A percentile compares a stretch with the other conserved stretches of the same genome.
Conservation (phyloP, 2,888 invertebrate genomes). For the Nemoura dubitans region DNA sequence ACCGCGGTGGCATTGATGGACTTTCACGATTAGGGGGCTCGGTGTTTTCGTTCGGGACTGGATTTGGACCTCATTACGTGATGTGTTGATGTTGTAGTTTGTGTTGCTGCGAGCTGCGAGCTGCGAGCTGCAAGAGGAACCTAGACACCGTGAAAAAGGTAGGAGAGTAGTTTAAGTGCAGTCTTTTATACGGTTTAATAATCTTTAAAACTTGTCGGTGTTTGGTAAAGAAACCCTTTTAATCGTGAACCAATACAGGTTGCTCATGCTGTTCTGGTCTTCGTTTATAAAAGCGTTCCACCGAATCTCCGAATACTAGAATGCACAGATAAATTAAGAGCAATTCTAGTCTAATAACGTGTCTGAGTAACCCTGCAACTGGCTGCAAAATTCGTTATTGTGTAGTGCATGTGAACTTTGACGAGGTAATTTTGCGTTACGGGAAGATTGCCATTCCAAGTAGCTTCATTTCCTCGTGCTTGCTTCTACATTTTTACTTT, state of each 20-base stretch:
- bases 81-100: background rate
- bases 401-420: background rate
- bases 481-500: too few relatives aligned
- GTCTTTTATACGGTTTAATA: slow-evolving; percentile 12
- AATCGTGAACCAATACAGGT: slow-evolving; percentile 12
- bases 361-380: background rate
- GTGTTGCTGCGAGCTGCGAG: background rate
- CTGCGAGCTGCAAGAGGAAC: background rate
- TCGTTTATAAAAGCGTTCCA: background rate
- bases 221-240: slow-evolving; percentile 7
- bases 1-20: background rate
- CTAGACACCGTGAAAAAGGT: slow-evolving; percentile 7
- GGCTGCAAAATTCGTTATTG: background rate
- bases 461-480: background rate
- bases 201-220: background rate
- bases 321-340: background rate
- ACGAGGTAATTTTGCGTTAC: background rate
- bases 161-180: background rate
- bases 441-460: background rate
- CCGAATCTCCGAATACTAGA: background rate
- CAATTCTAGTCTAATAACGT: background rate
- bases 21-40: background rate
- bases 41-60: background rate
- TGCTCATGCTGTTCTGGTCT: background rate
- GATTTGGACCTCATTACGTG: background rate